Percentiles rank a stretch among this genome's conserved stretches.
These are phyloP conservation scores for Centruroides sculpturatus DNA, from an alignment of 1,140 invertebrate genomes.

Conservation along the genomic window DNA sequence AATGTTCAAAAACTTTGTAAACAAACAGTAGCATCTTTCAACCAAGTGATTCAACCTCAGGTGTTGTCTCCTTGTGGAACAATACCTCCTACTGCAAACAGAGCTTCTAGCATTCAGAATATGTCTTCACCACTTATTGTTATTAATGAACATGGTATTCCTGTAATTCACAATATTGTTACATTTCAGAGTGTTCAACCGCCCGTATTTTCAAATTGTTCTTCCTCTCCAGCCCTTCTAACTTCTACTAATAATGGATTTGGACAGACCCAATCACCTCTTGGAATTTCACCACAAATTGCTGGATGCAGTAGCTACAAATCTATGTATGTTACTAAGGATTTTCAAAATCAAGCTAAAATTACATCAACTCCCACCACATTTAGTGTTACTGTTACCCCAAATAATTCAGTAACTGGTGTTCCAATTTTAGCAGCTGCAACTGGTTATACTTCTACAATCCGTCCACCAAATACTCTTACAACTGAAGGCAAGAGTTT, in stretches of 20 bases:
- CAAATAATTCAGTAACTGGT: background rate
- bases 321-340: background rate
- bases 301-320: too few relatives aligned
- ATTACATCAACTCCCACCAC: background rate
- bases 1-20: background rate
- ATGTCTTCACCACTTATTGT: slow-evolving; percentile 14
- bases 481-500: background rate
- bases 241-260: background rate
- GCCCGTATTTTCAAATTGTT: background rate
- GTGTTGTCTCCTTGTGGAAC: background rate
- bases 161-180: slow-evolving; percentile 19
- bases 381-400: background rate
- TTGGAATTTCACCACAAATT: too few relatives aligned
- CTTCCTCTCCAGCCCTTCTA: background rate
- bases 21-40: background rate
- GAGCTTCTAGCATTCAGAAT: too few relatives aligned
- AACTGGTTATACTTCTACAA: background rate
- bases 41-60: background rate
- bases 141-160: slow-evolving; percentile 24
- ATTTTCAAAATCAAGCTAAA: background rate
- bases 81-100: too few relatives aligned
- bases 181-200: background rate
- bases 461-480: background rate
- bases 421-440: background rate
- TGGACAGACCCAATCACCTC: too few relatives aligned